phyloP scores from a whole-genome alignment of 2,888 invertebrate genomes.

The Cyclophora punctaria region DNA sequence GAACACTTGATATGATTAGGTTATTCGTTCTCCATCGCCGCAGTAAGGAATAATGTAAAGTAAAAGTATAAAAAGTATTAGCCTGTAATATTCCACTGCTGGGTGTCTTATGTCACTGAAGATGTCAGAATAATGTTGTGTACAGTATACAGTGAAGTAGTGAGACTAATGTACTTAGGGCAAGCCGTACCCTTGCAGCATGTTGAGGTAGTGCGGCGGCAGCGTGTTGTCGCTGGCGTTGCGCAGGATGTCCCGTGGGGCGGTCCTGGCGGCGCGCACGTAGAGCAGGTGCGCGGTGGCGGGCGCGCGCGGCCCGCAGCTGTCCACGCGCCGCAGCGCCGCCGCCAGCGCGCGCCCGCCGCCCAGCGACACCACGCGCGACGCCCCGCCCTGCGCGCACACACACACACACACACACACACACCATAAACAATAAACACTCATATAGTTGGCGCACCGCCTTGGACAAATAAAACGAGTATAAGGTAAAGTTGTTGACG shows the following conservation, averaged over 20 bases:
- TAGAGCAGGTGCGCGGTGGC: slow-evolving; percentile 97
- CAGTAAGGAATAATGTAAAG: too few species aligned
- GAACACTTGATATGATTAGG: too few species aligned
- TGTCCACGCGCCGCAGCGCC: slow-evolving; percentile 89
- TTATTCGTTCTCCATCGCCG: too few species aligned
- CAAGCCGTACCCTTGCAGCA: slow-evolving; percentile 28
- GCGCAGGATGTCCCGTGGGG: slow-evolving; percentile 84
- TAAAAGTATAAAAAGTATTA: too few species aligned
- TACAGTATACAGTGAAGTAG: neutral
- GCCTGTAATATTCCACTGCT: too few species aligned
- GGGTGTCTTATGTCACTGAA: too few species aligned
- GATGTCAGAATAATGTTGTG: too few species aligned
- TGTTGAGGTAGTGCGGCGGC: slow-evolving; percentile 74
- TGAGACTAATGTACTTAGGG: neutral
- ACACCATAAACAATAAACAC: too few species aligned
- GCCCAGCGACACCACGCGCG: slow-evolving; percentile 83
- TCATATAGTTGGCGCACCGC: too few species aligned
- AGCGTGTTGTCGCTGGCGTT: slow-evolving; percentile 84
- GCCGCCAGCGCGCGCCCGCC: slow-evolving; percentile 81
- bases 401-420: too few species aligned
- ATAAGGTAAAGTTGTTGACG: too few species aligned
- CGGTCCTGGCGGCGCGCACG: slow-evolving; percentile 88
- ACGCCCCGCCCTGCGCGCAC: slow-evolving; percentile 36
- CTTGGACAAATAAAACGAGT: too few species aligned
- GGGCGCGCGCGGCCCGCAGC: slow-evolving; percentile 88